Base-by-base conservation (phyloP, 2,888 invertebrate genomes). In the Ferdinandea cuprea region DNA sequence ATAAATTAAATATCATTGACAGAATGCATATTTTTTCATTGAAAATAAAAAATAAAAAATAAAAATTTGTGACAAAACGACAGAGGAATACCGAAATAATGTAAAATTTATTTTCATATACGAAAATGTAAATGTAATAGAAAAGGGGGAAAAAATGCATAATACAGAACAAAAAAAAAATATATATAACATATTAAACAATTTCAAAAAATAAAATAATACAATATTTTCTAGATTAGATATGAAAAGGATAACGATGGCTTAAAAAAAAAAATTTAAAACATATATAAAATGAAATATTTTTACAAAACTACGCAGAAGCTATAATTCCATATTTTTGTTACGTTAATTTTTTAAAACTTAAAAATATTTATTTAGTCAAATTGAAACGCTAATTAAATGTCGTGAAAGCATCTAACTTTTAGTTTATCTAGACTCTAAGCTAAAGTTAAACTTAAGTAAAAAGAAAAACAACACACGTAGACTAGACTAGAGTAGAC, bases 291-390 rank as follows among this genome's bases (percentile, higher is more conserved):
- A 9, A 13, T 0, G 58, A 71, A 65, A 68, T 74, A 85, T 80
- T 80, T 85, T 81, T 85, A 85, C 85, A 81, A 80, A 84, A 66
- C 68, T 81, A 80, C 50, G 80, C 80, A 80, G 44, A 80, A 77
- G 72, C 72, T 77, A n/a, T n/a, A 35, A 71, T 81, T 85, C 68
- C 72, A 81, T 85, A 80, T 85, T 81, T 81, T 85, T 80, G 80
- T 85, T 85, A 80, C 69, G 42, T 72, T 81, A 63, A 80, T 80
- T 81, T 73, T 81, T 63, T 76, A 63, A 56, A 54, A 65, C 61
- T n/a, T n/a, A 19, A n/a, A 35, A 13, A 80, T 69, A 84, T 79
- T 79, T 79, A 84, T 79, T 80, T 85, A 80, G 79, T 80, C 71
- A 76, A 80, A 80, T 85, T 85, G 79, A 80, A n/a, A 66, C 66